Conservation (phyloP, 1,140 invertebrate species). For the Chlorops oryzae region DNA sequence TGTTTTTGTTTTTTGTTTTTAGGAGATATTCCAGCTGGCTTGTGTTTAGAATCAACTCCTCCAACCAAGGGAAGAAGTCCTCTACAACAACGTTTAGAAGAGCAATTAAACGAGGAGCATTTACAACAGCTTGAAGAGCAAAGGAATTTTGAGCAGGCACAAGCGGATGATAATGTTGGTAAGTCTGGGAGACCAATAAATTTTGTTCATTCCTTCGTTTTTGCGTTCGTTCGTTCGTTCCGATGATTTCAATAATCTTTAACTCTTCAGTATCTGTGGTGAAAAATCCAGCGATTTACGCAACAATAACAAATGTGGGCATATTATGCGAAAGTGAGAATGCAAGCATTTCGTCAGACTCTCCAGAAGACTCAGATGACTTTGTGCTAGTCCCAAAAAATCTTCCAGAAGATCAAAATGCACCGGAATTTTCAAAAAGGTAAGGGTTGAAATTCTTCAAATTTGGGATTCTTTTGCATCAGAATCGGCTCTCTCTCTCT, state of each 20-base stretch:
- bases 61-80: constrained; percentile 42
- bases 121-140: constrained; percentile 30
- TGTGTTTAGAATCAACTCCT: constrained; percentile 28
- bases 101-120: constrained; percentile 24
- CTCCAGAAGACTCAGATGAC: constrained; percentile 69
- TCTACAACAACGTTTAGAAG: constrained; percentile 38
- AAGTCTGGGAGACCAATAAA: neutral
- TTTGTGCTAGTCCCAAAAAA: constrained; percentile 79
- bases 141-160: constrained; percentile 30
- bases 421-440: too few relatives aligned
- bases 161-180: constrained; percentile 37
- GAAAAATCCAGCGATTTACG: constrained; percentile 43
- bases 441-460: too few relatives aligned
- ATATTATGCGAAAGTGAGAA: constrained; percentile 48
- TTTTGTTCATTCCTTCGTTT: neutral
- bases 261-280: constrained; percentile 36
- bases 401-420: constrained; percentile 51
- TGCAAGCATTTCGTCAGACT: constrained; percentile 53
- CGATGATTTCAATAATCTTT: neutral
- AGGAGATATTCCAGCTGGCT: constrained; percentile 37
- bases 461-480: too few relatives aligned
- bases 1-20: constrained; percentile 14
- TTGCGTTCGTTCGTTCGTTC: neutral
- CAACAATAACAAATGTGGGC: constrained; percentile 44
- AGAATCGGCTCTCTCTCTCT: too few relatives aligned